Conservation (phyloP, 1,140 invertebrate genomes). For the Battus philenor region DNA sequence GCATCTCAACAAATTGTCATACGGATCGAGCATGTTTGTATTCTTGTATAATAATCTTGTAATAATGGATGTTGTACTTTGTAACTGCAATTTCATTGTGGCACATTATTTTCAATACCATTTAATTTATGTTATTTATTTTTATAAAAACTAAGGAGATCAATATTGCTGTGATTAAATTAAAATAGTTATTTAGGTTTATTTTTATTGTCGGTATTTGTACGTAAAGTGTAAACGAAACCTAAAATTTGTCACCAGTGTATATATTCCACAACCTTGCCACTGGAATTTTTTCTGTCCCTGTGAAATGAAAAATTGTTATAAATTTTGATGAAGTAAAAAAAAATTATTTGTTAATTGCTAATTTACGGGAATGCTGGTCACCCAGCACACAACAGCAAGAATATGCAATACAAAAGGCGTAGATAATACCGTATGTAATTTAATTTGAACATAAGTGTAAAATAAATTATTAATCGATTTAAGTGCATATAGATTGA, state of each 20-base stretch:
- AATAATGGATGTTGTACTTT: slow-evolving; percentile 60
- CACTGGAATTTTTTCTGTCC: too few relatives aligned
- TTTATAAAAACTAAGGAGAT: slow-evolving; percentile 44
- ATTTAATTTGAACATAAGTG: slow-evolving; percentile 55
- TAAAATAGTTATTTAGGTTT: slow-evolving; percentile 34
- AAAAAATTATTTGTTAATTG: too few relatives aligned
- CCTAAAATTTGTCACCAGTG: slow-evolving; percentile 22
- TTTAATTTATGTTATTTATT: slow-evolving; percentile 71
- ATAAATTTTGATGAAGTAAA: too few relatives aligned
- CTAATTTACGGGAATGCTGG: slow-evolving; percentile 32
- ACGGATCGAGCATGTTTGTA: slow-evolving; percentile 59
- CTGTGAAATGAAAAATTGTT: too few relatives aligned
- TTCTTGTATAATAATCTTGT: slow-evolving; percentile 63
- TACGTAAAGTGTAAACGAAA: slow-evolving; percentile 11
- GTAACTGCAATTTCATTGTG: slow-evolving; percentile 42
- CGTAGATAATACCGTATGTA: slow-evolving; percentile 49
- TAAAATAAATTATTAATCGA: slow-evolving; percentile 72
- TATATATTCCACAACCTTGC: too few relatives aligned
- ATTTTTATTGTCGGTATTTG: slow-evolving; percentile 30
- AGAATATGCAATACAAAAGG: slow-evolving; percentile 60
- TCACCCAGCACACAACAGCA: slow-evolving; percentile 41
- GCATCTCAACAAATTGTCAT: slow-evolving; percentile 45
- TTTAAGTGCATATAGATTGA: slow-evolving; percentile 71
- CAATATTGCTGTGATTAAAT: slow-evolving; percentile 71
- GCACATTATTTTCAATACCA: slow-evolving; percentile 44